Conservation (phyloP, 2,888 invertebrate genomes). For the Ethmia dodecea region DNA sequence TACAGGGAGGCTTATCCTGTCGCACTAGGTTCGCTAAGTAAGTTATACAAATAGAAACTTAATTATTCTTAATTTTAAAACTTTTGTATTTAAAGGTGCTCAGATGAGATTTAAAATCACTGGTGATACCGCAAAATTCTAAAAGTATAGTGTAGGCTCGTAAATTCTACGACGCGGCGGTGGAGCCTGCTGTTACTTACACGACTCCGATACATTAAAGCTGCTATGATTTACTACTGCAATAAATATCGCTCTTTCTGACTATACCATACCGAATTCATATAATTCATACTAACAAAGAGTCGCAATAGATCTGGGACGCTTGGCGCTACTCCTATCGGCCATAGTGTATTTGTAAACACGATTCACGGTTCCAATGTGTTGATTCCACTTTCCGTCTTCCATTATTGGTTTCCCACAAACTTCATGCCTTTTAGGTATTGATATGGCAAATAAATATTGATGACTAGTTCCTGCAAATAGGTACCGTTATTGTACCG, state of each 20-base stretch:
- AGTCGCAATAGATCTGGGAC: conserved; percentile 24
- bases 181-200: conserved; percentile 13
- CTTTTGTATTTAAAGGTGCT: not conserved
- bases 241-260: conserved; percentile 51
- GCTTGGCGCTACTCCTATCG: conserved; percentile 21
- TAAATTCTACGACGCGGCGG: not conserved
- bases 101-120: not conserved
- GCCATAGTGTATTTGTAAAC: not conserved
- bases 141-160: not conserved
- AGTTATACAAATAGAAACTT: not conserved
- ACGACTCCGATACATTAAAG: conserved; percentile 48
- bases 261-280: conserved; percentile 43
- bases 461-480: too few species aligned
- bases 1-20: too few species aligned
- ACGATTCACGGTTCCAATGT: too few species aligned
- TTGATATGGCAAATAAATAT: too few species aligned
- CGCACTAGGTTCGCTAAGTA: not conserved
- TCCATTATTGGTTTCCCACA: too few species aligned
- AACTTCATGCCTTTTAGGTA: too few species aligned
- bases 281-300: conserved; percentile 48
- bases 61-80: not conserved
- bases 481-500: too few species aligned
- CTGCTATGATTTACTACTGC: conserved; percentile 46
- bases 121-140: not conserved
- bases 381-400: too few species aligned